These are phyloP conservation scores for Merodon equestris DNA, from an alignment of 2,888 invertebrate species.

Conservation along the genomic window DNA sequence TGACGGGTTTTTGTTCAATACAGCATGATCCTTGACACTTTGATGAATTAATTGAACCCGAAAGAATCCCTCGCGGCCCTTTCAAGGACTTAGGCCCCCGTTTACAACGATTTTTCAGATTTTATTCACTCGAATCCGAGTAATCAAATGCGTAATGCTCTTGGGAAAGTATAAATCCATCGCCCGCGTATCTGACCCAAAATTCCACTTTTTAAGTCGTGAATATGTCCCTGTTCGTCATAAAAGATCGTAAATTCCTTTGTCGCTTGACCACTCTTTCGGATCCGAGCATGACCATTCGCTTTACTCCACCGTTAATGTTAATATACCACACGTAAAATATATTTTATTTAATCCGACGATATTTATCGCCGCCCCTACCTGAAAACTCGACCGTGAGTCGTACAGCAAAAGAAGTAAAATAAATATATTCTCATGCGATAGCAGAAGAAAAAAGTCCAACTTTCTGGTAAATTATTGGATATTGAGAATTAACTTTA, in stretches of 20 bases:
- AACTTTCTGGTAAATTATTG: conserved; percentile 62
- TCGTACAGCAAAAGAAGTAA: not conserved
- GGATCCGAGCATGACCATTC: conserved; percentile 10
- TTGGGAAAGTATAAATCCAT: too few species aligned
- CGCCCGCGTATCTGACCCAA: too few species aligned
- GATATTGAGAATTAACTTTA: conserved; percentile 58
- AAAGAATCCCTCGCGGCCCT: too few species aligned
- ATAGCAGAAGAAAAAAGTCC: conserved; percentile 13
- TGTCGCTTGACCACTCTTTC: not conserved
- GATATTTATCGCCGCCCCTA: conserved; percentile 46
- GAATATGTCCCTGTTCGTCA: not conserved
- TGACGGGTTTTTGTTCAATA: conserved; percentile 26
- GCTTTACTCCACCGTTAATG: conserved; percentile 31
- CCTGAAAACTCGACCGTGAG: conserved; percentile 1
- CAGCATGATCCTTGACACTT: conserved; percentile 58
- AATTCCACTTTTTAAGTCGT: too few species aligned
- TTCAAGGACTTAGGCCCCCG: too few species aligned
- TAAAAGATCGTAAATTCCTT: not conserved
- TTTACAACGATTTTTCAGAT: too few species aligned
- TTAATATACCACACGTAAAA: conserved; percentile 41
- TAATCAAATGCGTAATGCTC: too few species aligned
- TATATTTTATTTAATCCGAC: conserved; percentile 55
- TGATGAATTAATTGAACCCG: conserved; percentile 27
- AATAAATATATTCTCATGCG: not conserved
- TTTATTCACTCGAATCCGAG: too few species aligned